Evolutionary conservation across 1,140 invertebrate genomes (phyloP), one percentile per base, ranked within the genome.

Genomic region (Drosophila ambigua): DNA sequence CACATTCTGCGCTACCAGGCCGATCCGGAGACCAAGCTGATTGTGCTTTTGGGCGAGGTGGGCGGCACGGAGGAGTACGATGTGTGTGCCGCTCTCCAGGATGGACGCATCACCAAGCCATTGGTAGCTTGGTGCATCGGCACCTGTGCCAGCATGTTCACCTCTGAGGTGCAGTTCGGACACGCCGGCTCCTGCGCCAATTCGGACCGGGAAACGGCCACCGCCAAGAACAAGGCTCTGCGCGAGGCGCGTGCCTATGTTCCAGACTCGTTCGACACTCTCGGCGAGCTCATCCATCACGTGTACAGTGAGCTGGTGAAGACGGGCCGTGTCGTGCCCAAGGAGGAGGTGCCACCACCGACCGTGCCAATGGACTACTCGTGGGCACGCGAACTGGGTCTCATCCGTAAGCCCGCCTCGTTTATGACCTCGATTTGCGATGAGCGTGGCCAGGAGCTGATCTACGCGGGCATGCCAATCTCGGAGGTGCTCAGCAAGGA

Each of bases 361-460:
- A 99, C 99, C 48, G 98, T 99, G 26, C 99, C 99, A 2, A 99
- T 99, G 99, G 99, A 99, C 92, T 99, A 98, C 92, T 97, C 96
- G 63, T 99, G 99, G 99, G 99, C 99, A 4, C 95, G 98, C 89
- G 99, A 99, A 93, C 93, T 99, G 49, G 99, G 99, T 13, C 92
- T 99, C 0, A 99, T 99, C 85, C 95, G 99, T 44, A 99, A 99
- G 92, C 99, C 99, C 39, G 99, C 99, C 0, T 99, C 98, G 0
- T 99, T 99, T 92, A 99, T 99, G 97, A 99, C 98, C 13, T 98
- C 97, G 20, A 99, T 99, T 88, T 99, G 98, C 92, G 99, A 99
- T 93, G 99, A 99, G 93, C 94, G 99, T 80, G 99, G 99, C 5
- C 98, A 99, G 90, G 99, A 99, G 93, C 93, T 99, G 16, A 93